Evolutionary conservation across 2,888 invertebrate species (phyloP), one percentile per base, ranked within the genome.

Genomic region (Mycalesis mineus): DNA sequence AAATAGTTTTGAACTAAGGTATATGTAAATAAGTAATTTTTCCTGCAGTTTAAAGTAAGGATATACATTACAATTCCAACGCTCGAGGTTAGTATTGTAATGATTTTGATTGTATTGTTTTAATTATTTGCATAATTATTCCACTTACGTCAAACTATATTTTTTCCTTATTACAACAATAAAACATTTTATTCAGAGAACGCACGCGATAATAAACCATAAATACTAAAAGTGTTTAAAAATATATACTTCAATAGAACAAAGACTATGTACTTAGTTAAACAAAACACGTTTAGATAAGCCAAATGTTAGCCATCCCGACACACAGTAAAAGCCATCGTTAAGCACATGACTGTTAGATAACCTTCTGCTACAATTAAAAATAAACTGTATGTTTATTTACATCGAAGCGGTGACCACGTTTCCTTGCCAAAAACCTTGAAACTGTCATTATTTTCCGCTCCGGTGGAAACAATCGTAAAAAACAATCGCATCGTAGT

Each of bases 341-440:
- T 57, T 42, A 33, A 55, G 41, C 53, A 54, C 31, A 49, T 56
- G 47, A 55, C 51, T 62, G 40, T 55, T 51, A 63, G 42, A 58
- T 57, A 61, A 63, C 61, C 58, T 62, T 60, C 62, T 36, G 40
- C 51, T 48, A 42, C 33, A 59, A 57, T 58, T 49, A 57, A 57
- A 61, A 58, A 63, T 62, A 62, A 52, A 61, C 44, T 49, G 39
- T 57, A 36, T 39, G 63, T 63, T 61, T 64, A 61, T 65, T 63
- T 64, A 61, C 58, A 61, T 42, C 58, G 37, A 41, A 59, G 37
- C 40, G 57, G 36, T 60, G 61, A 58, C 60, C 60, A 62, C 56
- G 47, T 61, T 58, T 56, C 57, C 60, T 64, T 66, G 67, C 67
- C 68, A 68, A 67, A 53, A 63, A 67, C 68, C 68, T 68, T 68